Evolutionary conservation across 2,888 invertebrate genomes (phyloP).

Genomic region (Agrochola macilenta): DNA sequence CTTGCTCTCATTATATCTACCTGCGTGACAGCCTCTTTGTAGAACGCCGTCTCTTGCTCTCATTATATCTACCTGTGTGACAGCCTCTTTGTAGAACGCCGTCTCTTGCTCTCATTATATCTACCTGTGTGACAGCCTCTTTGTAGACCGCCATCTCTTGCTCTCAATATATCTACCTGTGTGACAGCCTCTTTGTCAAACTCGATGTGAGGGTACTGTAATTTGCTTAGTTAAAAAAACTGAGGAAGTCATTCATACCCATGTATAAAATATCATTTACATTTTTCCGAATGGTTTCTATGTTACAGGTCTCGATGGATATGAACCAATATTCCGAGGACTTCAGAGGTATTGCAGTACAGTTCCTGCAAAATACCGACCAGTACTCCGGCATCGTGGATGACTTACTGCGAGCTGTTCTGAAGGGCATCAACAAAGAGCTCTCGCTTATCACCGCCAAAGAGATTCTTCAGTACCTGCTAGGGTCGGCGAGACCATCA

Average conservation of each 20-base stretch:
- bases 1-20: not conserved
- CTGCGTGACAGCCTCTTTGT: not conserved
- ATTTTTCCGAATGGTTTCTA: not conserved
- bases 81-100: too few species aligned
- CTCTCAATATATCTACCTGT: not conserved
- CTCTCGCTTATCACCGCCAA: conserved; percentile 24
- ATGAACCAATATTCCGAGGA: conserved; percentile 29
- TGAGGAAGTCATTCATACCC: not conserved
- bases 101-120: too few species aligned
- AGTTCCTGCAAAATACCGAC: conserved; percentile 25
- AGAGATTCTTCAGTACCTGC: conserved; percentile 45
- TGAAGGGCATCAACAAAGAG: conserved; percentile 39
- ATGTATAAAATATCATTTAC: not conserved
- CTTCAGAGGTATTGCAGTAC: conserved; percentile 16
- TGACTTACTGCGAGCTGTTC: conserved; percentile 27
- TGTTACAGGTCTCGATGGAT: conserved; percentile 21
- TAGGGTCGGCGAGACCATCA: conserved; percentile 29
- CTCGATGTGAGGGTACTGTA: not conserved
- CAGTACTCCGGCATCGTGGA: conserved; percentile 34
- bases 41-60: too few species aligned
- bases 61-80: not conserved
- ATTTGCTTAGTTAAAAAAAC: not conserved
- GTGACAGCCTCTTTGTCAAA: not conserved
- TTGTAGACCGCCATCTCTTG: too few species aligned
- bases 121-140: not conserved